Base-by-base conservation (phyloP, 2,888 invertebrate species). In the Hirtodrosophila trivittata region DNA sequence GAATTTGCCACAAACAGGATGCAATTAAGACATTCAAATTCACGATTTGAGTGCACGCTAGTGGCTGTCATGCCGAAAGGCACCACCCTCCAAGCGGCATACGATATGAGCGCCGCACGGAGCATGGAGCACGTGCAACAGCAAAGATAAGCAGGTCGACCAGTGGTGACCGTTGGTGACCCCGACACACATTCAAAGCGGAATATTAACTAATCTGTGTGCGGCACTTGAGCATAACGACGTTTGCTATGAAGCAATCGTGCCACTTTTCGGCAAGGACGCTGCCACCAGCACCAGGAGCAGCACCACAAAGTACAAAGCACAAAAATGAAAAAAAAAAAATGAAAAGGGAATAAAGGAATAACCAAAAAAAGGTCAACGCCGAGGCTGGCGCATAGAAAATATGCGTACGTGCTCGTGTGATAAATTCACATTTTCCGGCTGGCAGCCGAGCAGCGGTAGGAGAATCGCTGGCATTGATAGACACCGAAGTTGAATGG, bases 361-460 rank as follows among this genome's bases (percentile, higher is more conserved):
- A 18, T n/a, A 21, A 21, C 9, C 14, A 14, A 26, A 55, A 60
- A 69, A 69, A 62, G 71, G 77, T 43, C 69, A 62, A 14, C 50
- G 60, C 26, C 32, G 58, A 43, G 46, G 28, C 41, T 60, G 47
- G 65, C 50, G 60, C 55, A 60, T 60, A 64, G 54, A 66, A 78
- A 76, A 80, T 80, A 83, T 80, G 80, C 80, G 80, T 80, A 80
- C 80, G 80, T 80, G 80, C 80, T 83, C 80, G 80, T 80, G 80
- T 83, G 83, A 80, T 80, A 80, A 80, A 80, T 80, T 80, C 80
- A 76, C 83, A 83, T 80, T 80, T 83, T 83, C 80, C 80, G 80
- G 66, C 80, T 78, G 67, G 67, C 64, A 76, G 63, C 25, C 35
- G 47, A 55, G 54, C 65, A 62, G 59, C n/a, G 30, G 50, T 49